phyloP scores from a whole-genome alignment of 1,140 invertebrate genomes.

The Cydia fagiglandana region DNA sequence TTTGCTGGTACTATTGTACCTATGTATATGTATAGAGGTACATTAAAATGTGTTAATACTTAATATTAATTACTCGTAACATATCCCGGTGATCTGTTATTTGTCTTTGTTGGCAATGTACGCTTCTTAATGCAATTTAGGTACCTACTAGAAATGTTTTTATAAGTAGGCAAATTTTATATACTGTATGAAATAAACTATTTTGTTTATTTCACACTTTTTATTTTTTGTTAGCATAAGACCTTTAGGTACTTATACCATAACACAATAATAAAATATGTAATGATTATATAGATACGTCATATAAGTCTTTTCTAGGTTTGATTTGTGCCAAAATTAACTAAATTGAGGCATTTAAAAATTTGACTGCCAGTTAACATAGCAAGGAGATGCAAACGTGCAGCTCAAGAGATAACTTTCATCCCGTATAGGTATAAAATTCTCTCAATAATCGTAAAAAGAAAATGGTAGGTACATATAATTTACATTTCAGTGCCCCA shows the following conservation, averaged over 20 bases:
- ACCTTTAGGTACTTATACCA: too few relatives aligned
- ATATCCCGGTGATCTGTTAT: background rate
- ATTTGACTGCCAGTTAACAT: too few relatives aligned
- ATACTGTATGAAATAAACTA: constrained; percentile 2
- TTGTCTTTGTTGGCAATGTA: background rate
- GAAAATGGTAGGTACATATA: background rate
- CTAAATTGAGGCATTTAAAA: too few relatives aligned
- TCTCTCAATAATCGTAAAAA: background rate
- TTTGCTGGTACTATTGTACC: too few relatives aligned
- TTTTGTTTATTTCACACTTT: background rate
- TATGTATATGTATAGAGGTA: too few relatives aligned
- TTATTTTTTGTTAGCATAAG: background rate
- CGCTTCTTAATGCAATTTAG: background rate
- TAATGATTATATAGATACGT: too few relatives aligned
- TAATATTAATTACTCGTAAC: background rate
- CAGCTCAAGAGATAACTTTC: too few relatives aligned
- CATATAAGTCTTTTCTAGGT: too few relatives aligned
- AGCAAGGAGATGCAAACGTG: too few relatives aligned
- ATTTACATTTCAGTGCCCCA: background rate
- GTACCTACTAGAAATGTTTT: background rate
- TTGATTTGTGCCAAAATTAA: too few relatives aligned
- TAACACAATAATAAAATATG: too few relatives aligned
- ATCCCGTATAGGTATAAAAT: background rate
- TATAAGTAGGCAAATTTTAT: constrained; percentile 14
- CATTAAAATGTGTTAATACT: too few relatives aligned